Evolutionary conservation across 2,113 vertebrate genomes (phyloP), one percentile per base, ranked within the genome.

Genomic region (Deroptyus accipitrinus): DNA sequence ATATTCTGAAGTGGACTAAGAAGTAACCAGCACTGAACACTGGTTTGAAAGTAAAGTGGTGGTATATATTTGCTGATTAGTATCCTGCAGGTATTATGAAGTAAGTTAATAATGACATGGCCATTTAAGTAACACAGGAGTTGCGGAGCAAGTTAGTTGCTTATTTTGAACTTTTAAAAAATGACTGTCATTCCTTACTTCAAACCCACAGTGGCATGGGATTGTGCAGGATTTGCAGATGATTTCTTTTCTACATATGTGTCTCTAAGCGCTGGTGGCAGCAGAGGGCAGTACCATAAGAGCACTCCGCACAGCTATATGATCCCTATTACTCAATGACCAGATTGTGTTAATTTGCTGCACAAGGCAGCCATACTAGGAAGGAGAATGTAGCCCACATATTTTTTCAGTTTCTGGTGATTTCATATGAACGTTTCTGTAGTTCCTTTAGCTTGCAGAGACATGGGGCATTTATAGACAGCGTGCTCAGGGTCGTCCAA

Each of bases 21-120:
- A 54, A 69, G 27, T 24, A 92, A 44, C 85, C 92, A 73, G 79
- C 70, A 46, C 69, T 66, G 78, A 42, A 41, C 57, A 49, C 25
- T 64, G 41, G 64, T 80, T 86, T 75, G 69, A 81, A 93, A 97
- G 68, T 87, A 19, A 62, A 75, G 22, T 57, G 64, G 7, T 90
- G 42, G 76, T 83, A 37, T 80, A 70, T 94, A 96, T 88, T 51
- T 91, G 92, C 74, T 90, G 49, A 90, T 97, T 57, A 81, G 74
- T 64, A 67, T 81, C 77, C 86, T 95, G 57, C 72, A 93, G 89
- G 39, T 57, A 57, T 14, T 63, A 61, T 54, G n/a, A 78, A 92
- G 88, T 77, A 18, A 88, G 62, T 83, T 78, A 54, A 75, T 87
- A 52, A 73, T 70, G 66, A 42, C 22, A 86, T 41, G 51, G 10